Conservation (phyloP, 1,140 invertebrate species). For the Bombus superbus region DNA sequence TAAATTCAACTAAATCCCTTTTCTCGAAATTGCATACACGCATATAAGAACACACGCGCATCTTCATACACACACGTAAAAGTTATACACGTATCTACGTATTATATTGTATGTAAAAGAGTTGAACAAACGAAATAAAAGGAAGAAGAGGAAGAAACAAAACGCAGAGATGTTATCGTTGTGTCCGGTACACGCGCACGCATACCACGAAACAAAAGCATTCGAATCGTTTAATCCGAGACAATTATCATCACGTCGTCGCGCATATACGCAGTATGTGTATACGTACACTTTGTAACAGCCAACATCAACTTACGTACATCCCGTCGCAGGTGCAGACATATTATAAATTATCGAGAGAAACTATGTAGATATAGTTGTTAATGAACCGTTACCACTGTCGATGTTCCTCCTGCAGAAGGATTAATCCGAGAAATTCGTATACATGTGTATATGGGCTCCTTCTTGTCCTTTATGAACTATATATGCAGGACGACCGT, state of each 20-base stretch:
- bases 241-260: not conserved
- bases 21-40: not conserved
- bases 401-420: slow-evolving; percentile 36
- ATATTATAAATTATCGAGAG: slow-evolving; percentile 24
- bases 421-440: not conserved
- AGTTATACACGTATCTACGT: not conserved
- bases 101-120: not conserved
- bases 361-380: slow-evolving; percentile 37
- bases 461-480: slow-evolving; percentile 16
- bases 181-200: too few species aligned
- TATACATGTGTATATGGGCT: not conserved
- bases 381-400: slow-evolving; percentile 8
- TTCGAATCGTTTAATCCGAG: not conserved
- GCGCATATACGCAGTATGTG: too few species aligned
- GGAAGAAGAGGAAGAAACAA: not conserved
- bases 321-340: not conserved
- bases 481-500: slow-evolving; percentile 29
- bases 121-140: not conserved
- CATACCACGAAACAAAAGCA: too few species aligned
- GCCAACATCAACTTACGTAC: not conserved
- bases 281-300: not conserved
- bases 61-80: not conserved
- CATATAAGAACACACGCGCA: not conserved
- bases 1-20: slow-evolving; percentile 40
- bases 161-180: not conserved